Conservation (phyloP, 2,113 vertebrate genomes). For the Thymallus thymallus region DNA sequence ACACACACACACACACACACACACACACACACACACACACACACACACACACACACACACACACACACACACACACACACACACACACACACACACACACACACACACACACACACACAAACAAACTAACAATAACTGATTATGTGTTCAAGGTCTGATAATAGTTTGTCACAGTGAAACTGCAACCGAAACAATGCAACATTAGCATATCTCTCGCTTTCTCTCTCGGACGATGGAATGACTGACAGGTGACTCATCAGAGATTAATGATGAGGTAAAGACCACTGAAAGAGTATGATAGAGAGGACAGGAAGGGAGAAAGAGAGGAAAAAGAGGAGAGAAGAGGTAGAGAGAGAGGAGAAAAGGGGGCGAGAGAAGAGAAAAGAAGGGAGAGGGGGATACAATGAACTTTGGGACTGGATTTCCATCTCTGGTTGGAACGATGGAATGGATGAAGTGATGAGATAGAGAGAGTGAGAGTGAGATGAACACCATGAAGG, state of each 20-base stretch:
- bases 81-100: background rate
- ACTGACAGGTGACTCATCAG: too few species aligned
- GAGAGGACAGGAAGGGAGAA: background rate
- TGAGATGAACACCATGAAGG: background rate
- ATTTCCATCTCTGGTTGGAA: slow-evolving; percentile 58
- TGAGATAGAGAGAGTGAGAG: slow-evolving; percentile 16
- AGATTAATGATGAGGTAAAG: too few species aligned
- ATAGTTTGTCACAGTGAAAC: too few species aligned
- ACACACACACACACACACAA: background rate
- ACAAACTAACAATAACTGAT: background rate
- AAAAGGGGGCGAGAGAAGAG: too few species aligned
- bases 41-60: background rate
- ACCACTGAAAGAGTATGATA: too few species aligned
- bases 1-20: background rate
- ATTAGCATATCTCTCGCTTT: too few species aligned
- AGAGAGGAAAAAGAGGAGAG: too few species aligned
- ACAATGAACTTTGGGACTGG: slow-evolving; percentile 54
- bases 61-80: background rate
- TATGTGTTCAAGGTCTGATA: too few species aligned
- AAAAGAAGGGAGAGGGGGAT: background rate
- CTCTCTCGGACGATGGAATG: too few species aligned
- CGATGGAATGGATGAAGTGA: slow-evolving; percentile 17
- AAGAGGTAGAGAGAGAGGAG: too few species aligned
- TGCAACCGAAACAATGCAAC: too few species aligned
- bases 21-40: background rate